Base-by-base conservation (phyloP, 2,888 invertebrate genomes). In the Galeruca laticollis region DNA sequence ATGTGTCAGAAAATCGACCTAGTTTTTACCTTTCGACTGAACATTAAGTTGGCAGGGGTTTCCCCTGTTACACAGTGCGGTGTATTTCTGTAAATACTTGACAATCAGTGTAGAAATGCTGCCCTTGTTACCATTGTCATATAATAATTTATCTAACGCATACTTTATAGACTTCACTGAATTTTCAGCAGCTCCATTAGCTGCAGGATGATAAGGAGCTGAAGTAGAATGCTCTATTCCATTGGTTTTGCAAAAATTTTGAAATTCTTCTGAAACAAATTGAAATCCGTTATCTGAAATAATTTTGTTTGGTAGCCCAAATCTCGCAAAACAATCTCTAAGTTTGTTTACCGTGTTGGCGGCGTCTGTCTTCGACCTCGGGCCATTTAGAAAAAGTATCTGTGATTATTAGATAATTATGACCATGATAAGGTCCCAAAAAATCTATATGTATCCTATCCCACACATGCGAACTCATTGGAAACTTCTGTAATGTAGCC, bases 331-430 rank as follows among this genome's bases (percentile, higher is more conserved):
- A n/a, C n/a, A n/a, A n/a, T n/a, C n/a, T n/a, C n/a, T n/a, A n/a
- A n/a, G n/a, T n/a, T n/a, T n/a, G n/a, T n/a, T n/a, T n/a, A n/a
- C n/a, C 0, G 61, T 68, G 11, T 59, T 54, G 4, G 8, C 2
- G 11, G 73, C 37, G 33, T 67, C 69, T 15, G 57, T 62, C 40
- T 59, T 73, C n/a, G 57, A 40, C 43, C 59, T 69, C 77, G 69
- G 47, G 83, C 80, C 84, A 87, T 69, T 86, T 87, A 0, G 84
- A 84, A 71, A 78, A 80, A 10, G n/a, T n/a, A 72, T 86, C 86
- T 3, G 84, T 80, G 8, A 85, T 73, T 15, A 86, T 73, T 47
- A 72, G 60, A 15, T 67, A 67, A 20, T 54, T 63, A 63, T 69
- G 63, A 18, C 69, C 72, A 26, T 68, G 54, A 60, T 43, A 70